Evolutionary conservation across 2,888 invertebrate species (phyloP), one percentile per base, ranked within the genome.

Genomic region (Dendrolimus houi): DNA sequence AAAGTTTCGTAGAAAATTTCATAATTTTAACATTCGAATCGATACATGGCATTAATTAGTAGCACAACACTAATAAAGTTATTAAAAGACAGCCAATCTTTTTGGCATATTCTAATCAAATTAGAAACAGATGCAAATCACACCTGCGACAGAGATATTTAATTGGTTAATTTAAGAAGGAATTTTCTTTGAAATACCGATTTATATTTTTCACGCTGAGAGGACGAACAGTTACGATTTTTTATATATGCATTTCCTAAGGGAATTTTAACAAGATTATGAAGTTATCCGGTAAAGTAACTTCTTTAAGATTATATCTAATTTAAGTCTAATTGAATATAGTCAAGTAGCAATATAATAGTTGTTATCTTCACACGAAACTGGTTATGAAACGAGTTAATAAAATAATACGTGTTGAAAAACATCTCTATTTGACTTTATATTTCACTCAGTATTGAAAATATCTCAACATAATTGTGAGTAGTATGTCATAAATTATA

Each of bases 1-100:
- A 60, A 54, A 52, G 60, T 57, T 59, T 41, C 52, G 57, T 61
- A 58, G 59, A 52, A 54, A 57, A 52, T 58, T 63, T 52, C 55
- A 55, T 57, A 59, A 63, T 54, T 59, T 40, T 10, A 61, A 57
- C 55, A 47, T 58, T 58, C 54, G 61, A 7, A 54, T 3, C 54
- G 8, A 65, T 62, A 67, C 62, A 63, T 47, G 12, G 47, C 47
- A 2, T 47, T 47, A 47, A 47, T 47, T 47, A 47, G 12, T 47
- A 10, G 12, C 9, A 47, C 9, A 47, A 47, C 12, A 47, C 47
- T 47, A 47, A 47, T 47, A 47, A 47, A 47, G 47, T 47, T 47
- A 47, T 47, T 47, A 47, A 47, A 47, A 47, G 12, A 47, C 12
- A 47, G 47, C 9, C 47, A 47, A 47, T 47, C 12, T 9, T 47